phyloP scores from a whole-genome alignment of 2,888 invertebrate genomes.

The Caenorhabditis plicata region DNA sequence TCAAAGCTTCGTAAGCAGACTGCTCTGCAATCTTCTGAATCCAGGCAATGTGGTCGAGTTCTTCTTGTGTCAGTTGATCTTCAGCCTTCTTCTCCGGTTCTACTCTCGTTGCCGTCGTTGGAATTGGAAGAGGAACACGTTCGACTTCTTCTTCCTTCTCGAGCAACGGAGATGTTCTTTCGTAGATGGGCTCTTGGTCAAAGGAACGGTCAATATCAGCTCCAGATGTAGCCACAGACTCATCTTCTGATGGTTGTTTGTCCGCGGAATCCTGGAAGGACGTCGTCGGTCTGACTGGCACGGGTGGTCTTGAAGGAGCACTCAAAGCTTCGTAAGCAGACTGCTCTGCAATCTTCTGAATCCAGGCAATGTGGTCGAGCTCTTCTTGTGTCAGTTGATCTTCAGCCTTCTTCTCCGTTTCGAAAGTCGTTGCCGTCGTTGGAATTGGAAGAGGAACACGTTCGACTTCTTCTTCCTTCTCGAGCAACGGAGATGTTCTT shows the following conservation, averaged over 20 bases:
- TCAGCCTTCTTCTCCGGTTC: neutral
- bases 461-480: too few relatives aligned
- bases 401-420: neutral
- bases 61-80: neutral
- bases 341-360: neutral
- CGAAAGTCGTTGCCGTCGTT: neutral
- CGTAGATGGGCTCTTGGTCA: neutral
- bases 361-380: neutral
- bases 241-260: neutral
- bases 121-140: too few relatives aligned
- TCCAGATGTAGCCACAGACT: neutral
- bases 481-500: neutral
- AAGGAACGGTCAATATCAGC: neutral
- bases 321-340: neutral
- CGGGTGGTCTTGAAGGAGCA: neutral
- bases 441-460: too few relatives aligned
- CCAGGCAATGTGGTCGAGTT: neutral
- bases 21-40: neutral
- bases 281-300: neutral
- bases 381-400: neutral
- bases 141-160: too few relatives aligned
- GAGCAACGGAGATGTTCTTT: neutral
- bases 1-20: neutral
- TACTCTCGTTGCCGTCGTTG: neutral
- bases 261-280: too few relatives aligned